Percentiles rank a stretch among this genome's conserved stretches.
Evolutionary conservation across 1,140 invertebrate species (phyloP).

Genomic region (Polypedilum pembai): DNA sequence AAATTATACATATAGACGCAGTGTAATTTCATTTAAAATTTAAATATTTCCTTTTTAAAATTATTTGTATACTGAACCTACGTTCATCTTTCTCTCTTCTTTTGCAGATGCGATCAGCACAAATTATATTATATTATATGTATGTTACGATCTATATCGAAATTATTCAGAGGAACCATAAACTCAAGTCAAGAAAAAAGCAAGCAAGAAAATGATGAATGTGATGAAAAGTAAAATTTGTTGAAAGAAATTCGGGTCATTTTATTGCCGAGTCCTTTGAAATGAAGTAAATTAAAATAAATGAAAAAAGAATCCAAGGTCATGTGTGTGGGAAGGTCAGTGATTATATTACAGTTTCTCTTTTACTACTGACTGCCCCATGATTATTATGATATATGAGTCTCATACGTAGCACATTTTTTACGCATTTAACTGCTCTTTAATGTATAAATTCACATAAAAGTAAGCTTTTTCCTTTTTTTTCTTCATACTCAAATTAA

Average conservation of each 20-base stretch:
- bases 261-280: background rate
- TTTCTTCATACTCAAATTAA: too few species aligned
- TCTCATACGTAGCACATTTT: too few species aligned
- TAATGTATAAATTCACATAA: too few species aligned
- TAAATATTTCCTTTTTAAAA: conserved; percentile 20
- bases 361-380: too few species aligned
- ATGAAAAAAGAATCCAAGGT: conserved; percentile 3
- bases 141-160: background rate
- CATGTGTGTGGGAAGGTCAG: background rate
- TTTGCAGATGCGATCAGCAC: conserved; percentile 6
- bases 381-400: too few species aligned
- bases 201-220: background rate
- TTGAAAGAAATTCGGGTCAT: background rate
- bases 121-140: conserved; percentile 16
- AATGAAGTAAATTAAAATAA: background rate
- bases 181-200: background rate
- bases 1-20: conserved; percentile 2
- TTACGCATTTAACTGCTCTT: too few species aligned
- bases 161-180: background rate
- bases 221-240: background rate
- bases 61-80: conserved; percentile 8
- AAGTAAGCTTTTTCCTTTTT: too few species aligned
- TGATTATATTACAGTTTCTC: conserved; percentile 7
- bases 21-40: background rate
- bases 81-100: background rate